Percentiles rank a stretch among this genome's conserved stretches.
phyloP scores from a whole-genome alignment of 92 coral and sea anemone species.

The Nematostella vectensis region DNA sequence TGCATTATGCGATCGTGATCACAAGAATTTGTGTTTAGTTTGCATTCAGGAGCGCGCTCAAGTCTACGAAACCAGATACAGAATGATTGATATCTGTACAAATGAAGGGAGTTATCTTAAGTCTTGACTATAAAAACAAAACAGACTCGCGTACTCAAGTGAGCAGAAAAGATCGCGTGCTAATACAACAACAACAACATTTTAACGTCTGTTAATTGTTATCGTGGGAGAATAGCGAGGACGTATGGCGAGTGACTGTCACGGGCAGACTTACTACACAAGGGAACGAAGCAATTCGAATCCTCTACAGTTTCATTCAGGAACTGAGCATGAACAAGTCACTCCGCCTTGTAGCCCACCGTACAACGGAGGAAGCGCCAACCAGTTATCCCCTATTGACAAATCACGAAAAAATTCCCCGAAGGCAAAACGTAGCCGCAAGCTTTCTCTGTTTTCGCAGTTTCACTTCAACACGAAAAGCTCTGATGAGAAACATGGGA shows the following conservation, averaged over 20 bases:
- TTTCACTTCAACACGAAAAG: slow-evolving; percentile 67
- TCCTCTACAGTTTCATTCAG: slow-evolving; percentile 64
- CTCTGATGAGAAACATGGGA: slow-evolving; percentile 53
- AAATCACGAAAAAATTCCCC: slow-evolving; percentile 35
- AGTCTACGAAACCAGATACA: too few species aligned
- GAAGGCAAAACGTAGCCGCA: slow-evolving; percentile 58
- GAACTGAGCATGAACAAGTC: slow-evolving; percentile 40
- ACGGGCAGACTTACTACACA: background rate
- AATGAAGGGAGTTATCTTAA: too few species aligned
- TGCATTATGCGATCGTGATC: too few species aligned
- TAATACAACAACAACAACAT: too few species aligned
- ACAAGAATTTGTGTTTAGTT: too few species aligned
- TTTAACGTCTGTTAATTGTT: too few species aligned
- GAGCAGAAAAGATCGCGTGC: too few species aligned
- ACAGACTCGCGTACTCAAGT: too few species aligned
- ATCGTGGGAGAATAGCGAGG: too few species aligned
- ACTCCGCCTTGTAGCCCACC: slow-evolving; percentile 10
- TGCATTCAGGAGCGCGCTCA: too few species aligned
- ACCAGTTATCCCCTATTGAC: slow-evolving; percentile 11
- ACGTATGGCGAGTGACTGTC: background rate
- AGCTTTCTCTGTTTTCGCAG: slow-evolving; percentile 69
- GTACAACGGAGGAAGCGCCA: slow-evolving; percentile 5
- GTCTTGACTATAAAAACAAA: too few species aligned
- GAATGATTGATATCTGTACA: too few species aligned
- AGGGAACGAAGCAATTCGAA: slow-evolving; percentile 44